Evolutionary conservation across 2,797 vertebrate genomes (phyloP).

Genomic region (Thripadectes ignobilis): DNA sequence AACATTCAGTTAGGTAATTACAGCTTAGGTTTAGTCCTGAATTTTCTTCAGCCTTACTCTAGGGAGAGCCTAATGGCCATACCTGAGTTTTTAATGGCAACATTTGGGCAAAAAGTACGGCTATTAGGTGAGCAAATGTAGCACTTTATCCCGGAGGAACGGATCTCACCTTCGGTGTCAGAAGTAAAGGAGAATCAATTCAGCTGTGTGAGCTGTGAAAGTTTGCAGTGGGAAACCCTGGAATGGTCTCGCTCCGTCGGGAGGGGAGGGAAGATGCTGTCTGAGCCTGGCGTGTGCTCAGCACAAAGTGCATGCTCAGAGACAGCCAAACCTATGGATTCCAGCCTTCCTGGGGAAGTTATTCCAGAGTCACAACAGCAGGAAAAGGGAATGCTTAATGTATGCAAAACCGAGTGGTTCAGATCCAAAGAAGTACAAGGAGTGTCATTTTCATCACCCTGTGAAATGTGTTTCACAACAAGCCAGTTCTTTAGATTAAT

Average conservation of each 20-base stretch:
- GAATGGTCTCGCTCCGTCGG: neutral
- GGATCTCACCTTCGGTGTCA: slow-evolving; percentile 59
- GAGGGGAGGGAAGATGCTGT: neutral
- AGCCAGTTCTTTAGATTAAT: neutral
- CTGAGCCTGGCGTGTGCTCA: neutral
- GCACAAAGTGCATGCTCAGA: neutral
- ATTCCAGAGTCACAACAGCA: neutral
- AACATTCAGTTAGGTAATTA: slow-evolving; percentile 67
- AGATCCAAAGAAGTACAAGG: neutral
- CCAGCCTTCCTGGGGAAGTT: neutral
- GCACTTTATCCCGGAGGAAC: slow-evolving; percentile 56
- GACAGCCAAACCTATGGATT: accelerated
- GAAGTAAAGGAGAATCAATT: slow-evolving; percentile 59
- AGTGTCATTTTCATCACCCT: neutral
- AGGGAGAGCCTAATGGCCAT: slow-evolving; percentile 66
- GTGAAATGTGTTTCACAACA: neutral
- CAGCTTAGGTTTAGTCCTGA: slow-evolving; percentile 57
- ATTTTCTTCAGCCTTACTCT: slow-evolving; percentile 60
- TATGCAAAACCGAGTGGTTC: neutral
- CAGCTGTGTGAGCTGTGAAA: slow-evolving; percentile 4
- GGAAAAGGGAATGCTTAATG: neutral
- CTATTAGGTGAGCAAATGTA: slow-evolving; percentile 68
- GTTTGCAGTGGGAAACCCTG: neutral
- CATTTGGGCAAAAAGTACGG: slow-evolving; percentile 68
- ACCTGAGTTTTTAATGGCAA: slow-evolving; percentile 67